Evolutionary conservation across 1,140 invertebrate genomes (phyloP), one percentile per base, ranked within the genome.

Genomic region (Oedothorax gibbosus): DNA sequence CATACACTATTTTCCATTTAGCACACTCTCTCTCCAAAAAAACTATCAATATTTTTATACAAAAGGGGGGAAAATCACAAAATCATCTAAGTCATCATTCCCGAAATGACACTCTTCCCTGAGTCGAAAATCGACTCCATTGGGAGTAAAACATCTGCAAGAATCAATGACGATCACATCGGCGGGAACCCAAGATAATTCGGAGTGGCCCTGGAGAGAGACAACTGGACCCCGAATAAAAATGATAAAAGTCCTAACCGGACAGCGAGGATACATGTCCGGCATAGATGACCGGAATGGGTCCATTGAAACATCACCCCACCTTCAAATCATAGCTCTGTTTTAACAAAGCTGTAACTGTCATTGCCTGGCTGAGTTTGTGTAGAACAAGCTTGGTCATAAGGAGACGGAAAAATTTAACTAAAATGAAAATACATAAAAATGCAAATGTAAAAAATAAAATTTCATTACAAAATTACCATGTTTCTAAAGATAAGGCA

Each of bases 301-400:
- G 78, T 81, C 78, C 78, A 81, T 56, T 81, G 78, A 71, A 81
- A 81, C 54, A 71, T 81, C 66, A 81, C 71, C 78, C 72, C 60
- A 62, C 78, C 78, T 57, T 56, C 35, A 35, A 35, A 35, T 35
- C 35, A 35, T 35, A 5, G 35, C 35, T 35, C 1, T 35, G 35
- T 35, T 35, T 35, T 35, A 35, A 35, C 35, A 35, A 35, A 35
- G 35, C 35, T 35, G 35, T 35, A 35, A 35, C 35, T 35, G 35
- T 35, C 35, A 35, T 35, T 35, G 35, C 1, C 35, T 35, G 35
- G 35, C 5, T 35, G 35, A 35, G 1, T 2, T 35, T 35, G 35
- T 1, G 1, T 35, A 35, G 35, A 35, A 35, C 35, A 35, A 35
- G 35, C 35, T 35, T 35, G 35, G 35, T 35, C 35, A 35, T 35